Conservation (phyloP, 2,888 invertebrate genomes). For the Tryphoninae sp. region DNA sequence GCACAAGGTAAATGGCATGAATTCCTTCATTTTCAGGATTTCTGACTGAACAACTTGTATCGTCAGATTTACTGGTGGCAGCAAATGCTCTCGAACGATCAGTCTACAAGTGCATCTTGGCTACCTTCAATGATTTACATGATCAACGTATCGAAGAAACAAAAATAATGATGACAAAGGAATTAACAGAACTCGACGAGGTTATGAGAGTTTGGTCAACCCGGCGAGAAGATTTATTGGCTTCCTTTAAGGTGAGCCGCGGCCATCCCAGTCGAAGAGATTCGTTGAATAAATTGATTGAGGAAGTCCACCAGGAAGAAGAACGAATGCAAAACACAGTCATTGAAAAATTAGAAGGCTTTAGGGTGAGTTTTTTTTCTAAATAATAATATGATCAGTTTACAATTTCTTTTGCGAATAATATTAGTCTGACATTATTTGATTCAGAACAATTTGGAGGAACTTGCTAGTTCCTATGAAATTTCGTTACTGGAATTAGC, state of each 20-base stretch:
- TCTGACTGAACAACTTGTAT: conserved; percentile 1
- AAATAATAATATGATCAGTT: background rate
- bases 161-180: conserved; percentile 5
- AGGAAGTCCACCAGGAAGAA: conserved; percentile 38
- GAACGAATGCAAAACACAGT: conserved; percentile 42
- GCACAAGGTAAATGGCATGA: conserved; percentile 45
- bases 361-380: conserved; percentile 37
- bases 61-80: conserved; percentile 43
- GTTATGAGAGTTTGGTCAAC: conserved; percentile 41
- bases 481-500: conserved; percentile 41
- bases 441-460: conserved; percentile 37
- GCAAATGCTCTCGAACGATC: conserved; percentile 21
- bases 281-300: conserved; percentile 45
- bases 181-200: conserved; percentile 30
- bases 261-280: conserved; percentile 53
- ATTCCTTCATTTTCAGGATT: conserved; percentile 1
- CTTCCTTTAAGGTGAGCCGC: conserved; percentile 42
- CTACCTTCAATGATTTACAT: conserved; percentile 31
- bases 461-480: conserved; percentile 32
- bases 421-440: too few relatives aligned
- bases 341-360: conserved; percentile 29
- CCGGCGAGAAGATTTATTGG: conserved; percentile 45
- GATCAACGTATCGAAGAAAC: conserved; percentile 22
- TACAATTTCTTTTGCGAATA: background rate
- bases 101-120: conserved; percentile 25